phyloP scores from a whole-genome alignment of 2,797 vertebrate species.

The Danio aesculapii region DNA sequence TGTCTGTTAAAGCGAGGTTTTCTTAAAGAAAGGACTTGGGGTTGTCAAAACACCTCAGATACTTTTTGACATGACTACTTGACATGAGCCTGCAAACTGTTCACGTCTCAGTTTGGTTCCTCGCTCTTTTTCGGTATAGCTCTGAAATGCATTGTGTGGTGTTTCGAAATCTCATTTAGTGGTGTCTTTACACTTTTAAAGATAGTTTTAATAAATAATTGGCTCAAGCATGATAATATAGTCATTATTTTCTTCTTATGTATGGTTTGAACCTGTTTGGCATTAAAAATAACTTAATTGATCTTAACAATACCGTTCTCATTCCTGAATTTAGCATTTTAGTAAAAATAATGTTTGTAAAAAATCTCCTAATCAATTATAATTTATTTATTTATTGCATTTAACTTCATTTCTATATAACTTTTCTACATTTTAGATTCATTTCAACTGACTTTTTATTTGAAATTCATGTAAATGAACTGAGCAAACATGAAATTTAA shows the following conservation, averaged over 20 bases:
- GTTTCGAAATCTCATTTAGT: not conserved
- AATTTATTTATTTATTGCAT: too few relatives aligned
- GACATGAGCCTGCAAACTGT: not conserved
- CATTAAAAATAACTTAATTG: not conserved
- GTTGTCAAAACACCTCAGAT: slow-evolving; percentile 46
- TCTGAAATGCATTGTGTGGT: not conserved
- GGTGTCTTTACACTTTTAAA: not conserved
- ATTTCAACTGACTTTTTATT: not conserved
- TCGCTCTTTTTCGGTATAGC: not conserved
- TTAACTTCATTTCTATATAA: too few relatives aligned
- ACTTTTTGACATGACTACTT: not conserved
- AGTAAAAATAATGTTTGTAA: too few relatives aligned
- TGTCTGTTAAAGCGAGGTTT: slow-evolving; percentile 42
- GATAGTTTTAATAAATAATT: not conserved
- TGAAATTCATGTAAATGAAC: not conserved
- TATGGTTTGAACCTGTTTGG: not conserved
- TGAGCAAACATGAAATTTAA: not conserved
- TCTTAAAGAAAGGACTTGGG: slow-evolving; percentile 4
- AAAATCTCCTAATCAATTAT: too few relatives aligned
- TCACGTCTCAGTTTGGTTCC: not conserved
- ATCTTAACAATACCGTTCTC: not conserved
- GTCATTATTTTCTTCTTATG: not conserved
- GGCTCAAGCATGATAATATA: not conserved
- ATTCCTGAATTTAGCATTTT: too few relatives aligned
- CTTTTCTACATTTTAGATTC: not conserved